Base-by-base conservation (phyloP, 2,797 vertebrate species). In the Gallinago nigripennis region DNA sequence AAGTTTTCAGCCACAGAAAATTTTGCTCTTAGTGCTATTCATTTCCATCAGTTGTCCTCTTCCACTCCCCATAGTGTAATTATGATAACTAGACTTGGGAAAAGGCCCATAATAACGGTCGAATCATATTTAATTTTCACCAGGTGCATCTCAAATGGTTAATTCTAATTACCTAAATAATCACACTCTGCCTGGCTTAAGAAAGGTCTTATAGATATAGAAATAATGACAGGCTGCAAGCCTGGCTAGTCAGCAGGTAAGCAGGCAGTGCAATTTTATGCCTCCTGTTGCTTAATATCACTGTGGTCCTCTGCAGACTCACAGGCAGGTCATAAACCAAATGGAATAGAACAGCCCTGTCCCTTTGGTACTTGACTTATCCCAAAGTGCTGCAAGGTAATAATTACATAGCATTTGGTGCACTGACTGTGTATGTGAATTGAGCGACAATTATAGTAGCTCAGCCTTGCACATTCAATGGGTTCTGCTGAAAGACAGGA, bases 101-200 rank as follows among this genome's bases (percentile, higher is more conserved):
- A 94, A 92, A 94, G n/a, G 72, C 43, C 66, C 60, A 37, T 84
- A 88, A 73, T 51, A 91, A 92, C 13, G 54, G 33, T 23, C 9
- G 17, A 95, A 93, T 97, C 16, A 72, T 54, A 92, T 31, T 80
- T 71, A 91, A 90, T 57, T 82, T 95, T 70, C 46, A 94, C 73
- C 73, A 91, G 64, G 60, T 90, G 88, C 57, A 92, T 90, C 53
- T 89, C 63, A 71, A 91, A 84, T 25, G 5, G 30, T 90, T 95
- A 90, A 87, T 92, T 96, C 61, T 61, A 93, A 91, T 92, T 79
- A 85, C 35, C 51, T 83, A 95, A 90, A 88, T 82, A 89, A 89
- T 77, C 6, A 7, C 45, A 39, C 39, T 84, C 73, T 92, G 78
- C 43, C 79, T 82, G 37, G 78, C 64, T 73, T 86, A 60, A 86